Evolutionary conservation across 1,140 invertebrate species (phyloP).

Genomic region (Pteromalus puparum): DNA sequence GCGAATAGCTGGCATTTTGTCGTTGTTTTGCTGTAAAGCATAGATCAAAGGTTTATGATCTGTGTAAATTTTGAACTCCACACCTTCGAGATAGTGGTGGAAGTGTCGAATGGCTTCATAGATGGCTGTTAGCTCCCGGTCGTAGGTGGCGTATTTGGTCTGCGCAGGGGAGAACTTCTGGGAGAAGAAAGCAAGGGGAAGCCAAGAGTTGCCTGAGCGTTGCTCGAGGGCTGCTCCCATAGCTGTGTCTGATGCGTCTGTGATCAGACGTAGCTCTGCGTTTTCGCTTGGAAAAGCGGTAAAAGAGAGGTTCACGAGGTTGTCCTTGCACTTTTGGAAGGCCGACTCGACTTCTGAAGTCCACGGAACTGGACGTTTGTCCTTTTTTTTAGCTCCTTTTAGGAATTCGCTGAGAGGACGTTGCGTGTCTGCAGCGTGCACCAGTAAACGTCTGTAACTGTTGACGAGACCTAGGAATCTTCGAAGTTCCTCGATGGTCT

Average conservation of each 20-base stretch:
- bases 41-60: neutral
- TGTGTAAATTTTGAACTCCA: neutral
- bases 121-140: neutral
- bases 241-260: neutral
- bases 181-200: slow-evolving; percentile 5
- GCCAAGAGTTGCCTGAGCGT: neutral
- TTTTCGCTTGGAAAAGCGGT: too few relatives aligned
- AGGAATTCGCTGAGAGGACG: too few relatives aligned
- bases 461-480: slow-evolving; percentile 67
- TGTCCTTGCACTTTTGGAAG: too few relatives aligned
- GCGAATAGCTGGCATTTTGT: neutral
- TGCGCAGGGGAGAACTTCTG: neutral
- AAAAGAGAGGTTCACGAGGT: too few relatives aligned
- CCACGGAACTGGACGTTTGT: too few relatives aligned
- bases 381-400: too few relatives aligned
- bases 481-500: slow-evolving; percentile 56
- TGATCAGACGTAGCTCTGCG: too few relatives aligned
- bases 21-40: neutral
- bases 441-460: slow-evolving; percentile 51
- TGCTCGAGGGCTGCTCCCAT: neutral
- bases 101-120: neutral
- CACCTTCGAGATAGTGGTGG: neutral
- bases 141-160: neutral
- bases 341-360: too few relatives aligned
- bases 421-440: neutral